These are phyloP conservation scores for Drosophila arawakana DNA, from an alignment of 1,140 invertebrate genomes.

Conservation along the genomic window DNA sequence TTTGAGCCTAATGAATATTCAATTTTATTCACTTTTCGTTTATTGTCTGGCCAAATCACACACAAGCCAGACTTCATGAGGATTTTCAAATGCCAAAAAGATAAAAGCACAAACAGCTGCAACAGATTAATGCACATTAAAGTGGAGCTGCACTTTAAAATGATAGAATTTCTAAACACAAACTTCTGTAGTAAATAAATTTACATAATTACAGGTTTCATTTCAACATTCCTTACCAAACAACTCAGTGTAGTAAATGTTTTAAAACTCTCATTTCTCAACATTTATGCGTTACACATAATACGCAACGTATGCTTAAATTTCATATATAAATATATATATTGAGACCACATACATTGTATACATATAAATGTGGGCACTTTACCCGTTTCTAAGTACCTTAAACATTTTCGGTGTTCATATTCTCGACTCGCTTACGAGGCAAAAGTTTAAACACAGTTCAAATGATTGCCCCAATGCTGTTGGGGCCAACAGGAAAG, in stretches of 20 bases:
- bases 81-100: not conserved
- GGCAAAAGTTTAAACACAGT: conserved; percentile 54
- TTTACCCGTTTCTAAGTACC: conserved; percentile 13
- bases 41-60: not conserved
- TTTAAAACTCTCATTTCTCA: not conserved
- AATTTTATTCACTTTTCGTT: not conserved
- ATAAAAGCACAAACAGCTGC: no score
- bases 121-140: no score
- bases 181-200: no score
- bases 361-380: not conserved
- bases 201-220: not conserved
- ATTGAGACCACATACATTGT: not conserved
- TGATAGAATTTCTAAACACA: no score
- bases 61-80: not conserved
- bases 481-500: conserved; percentile 39
- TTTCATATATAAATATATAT: not conserved
- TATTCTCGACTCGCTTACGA: conserved; percentile 41
- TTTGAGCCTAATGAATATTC: not conserved
- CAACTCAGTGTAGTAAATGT: not conserved
- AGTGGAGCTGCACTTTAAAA: no score
- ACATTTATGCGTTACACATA: not conserved
- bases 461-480: conserved; percentile 53
- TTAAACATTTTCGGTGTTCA: conserved; percentile 23
- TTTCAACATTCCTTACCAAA: not conserved
- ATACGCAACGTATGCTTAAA: conserved; percentile 21